Base-by-base conservation (phyloP, 1,140 invertebrate species). In the Melanaphis sacchari region DNA sequence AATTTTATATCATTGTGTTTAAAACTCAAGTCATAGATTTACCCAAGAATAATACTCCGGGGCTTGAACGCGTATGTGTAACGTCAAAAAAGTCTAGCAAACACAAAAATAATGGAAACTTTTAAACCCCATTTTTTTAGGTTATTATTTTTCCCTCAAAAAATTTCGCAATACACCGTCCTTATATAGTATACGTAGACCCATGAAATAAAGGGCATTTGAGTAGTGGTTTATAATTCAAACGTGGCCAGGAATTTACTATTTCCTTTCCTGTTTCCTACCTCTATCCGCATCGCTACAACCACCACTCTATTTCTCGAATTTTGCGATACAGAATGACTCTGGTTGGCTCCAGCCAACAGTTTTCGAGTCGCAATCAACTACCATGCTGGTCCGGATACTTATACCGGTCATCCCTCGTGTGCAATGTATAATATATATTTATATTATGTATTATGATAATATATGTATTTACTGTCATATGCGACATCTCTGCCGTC, bases 161-260 rank as follows among this genome's bases (percentile, higher is more conserved):
- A 43, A 85, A 43, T 85, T 31, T 31, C 4, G 26, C 40, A 85
- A 76, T n/a, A n/a, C n/a, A n/a, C 59, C 59, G n/a, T 76, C 6
- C 31, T 4, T 36, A 36, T n/a, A 76, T 76, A 76, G 18, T 66
- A 66, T 66, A 59, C 2, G 36, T n/a, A n/a, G 15, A 76, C 59
- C 59, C 59, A 5, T 76, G 1, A 85, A 85, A 41, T 41, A 40
- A 85, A 85, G 82, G 82, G 82, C 82, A 85, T 40, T 85, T 24
- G 38, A 85, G 40, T 85, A 40, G 82, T 40, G 24, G 82, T 85
- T 85, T 85, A 85, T 85, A 85, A 85, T 85, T 85, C 40, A 85
- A 85, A 85, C 31, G 84, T 40, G 11, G 26, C 40, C 41, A 26
- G 40, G 84, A 85, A 11, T 43, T 43, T n/a, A 85, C 41, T 41